phyloP scores from a whole-genome alignment of 1,140 invertebrate species.

The Drosophila lini region DNA sequence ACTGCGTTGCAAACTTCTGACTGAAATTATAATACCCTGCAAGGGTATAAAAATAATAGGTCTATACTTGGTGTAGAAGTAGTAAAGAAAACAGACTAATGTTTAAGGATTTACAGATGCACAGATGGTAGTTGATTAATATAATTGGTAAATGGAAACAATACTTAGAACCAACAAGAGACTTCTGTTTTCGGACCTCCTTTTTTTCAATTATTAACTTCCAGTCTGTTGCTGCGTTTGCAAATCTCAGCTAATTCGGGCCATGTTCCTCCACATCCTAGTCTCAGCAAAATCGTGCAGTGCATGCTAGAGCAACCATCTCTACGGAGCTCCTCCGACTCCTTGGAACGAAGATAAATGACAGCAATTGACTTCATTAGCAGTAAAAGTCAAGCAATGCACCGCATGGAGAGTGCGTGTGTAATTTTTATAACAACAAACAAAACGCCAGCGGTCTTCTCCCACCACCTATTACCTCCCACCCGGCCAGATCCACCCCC shows the following conservation, averaged over 20 bases:
- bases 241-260: slow-evolving; percentile 38
- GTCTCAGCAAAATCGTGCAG: slow-evolving; percentile 23
- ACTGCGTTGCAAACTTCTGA: no score
- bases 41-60: no score
- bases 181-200: neutral
- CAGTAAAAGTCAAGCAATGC: slow-evolving; percentile 71
- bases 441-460: slow-evolving; percentile 32
- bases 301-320: slow-evolving; percentile 3
- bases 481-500: slow-evolving; percentile 11
- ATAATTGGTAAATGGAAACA: neutral
- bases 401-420: slow-evolving; percentile 50
- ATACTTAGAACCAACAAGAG: no score
- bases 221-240: neutral
- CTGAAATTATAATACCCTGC: no score
- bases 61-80: no score
- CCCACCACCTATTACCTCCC: neutral
- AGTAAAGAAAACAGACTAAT: no score
- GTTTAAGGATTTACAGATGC: no score
- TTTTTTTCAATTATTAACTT: neutral
- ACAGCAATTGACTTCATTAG: slow-evolving; percentile 81
- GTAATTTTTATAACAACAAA: slow-evolving; percentile 66
- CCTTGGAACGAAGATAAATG: slow-evolving; percentile 62
- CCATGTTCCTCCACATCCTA: slow-evolving; percentile 22
- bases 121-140: no score
- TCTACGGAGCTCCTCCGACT: slow-evolving; percentile 1